Evolutionary conservation across 1,140 invertebrate genomes (phyloP), one percentile per base, ranked within the genome.

Genomic region (Neotoxoptera formosana): DNA sequence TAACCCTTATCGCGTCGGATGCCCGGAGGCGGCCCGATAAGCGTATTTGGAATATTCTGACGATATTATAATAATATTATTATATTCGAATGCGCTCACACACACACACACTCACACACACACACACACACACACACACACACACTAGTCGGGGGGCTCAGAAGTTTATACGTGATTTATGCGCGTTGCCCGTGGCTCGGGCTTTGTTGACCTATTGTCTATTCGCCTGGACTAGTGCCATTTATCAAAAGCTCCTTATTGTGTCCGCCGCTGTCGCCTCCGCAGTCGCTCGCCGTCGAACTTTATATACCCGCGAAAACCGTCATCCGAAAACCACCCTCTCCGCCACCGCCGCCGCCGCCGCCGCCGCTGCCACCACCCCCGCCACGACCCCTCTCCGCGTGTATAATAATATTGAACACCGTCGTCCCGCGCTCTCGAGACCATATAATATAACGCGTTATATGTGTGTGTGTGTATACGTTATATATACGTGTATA

Each of bases 151-250:
- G 36, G 91, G 36, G 91, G 48, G n/a, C 48, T 93, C n/a, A 51
- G 56, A 93, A 93, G 76, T 93, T 93, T 93, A 86, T 84, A 56
- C 91, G 91, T 93, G 91, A 93, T 93, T 93, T 93, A 93, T 93
- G 91, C 91, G 81, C 51, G 91, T 84, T 84, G 81, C 91, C 48
- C 36, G 48, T 45, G 76, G 47, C 81, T 11, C 48, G 30, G 23
- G 81, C 91, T 93, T 93, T 93, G 91, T 93, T 93, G 91, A 93
- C 91, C 91, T 93, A 93, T 93, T 93, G 91, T 93, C 91, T 93
- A 56, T 92, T 93, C 91, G 91, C 81, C 76, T 56, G 91, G 91
- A 93, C 91, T 86, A 93, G 48, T 36, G 76, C 91, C 91, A 93
- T 93, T 93, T 93, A 93, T 93, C 91, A 93, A 93, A 93, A 93